These are phyloP conservation scores for Ditylenchus dipsaci DNA, from an alignment of 1,140 invertebrate species.

Conservation along the genomic window DNA sequence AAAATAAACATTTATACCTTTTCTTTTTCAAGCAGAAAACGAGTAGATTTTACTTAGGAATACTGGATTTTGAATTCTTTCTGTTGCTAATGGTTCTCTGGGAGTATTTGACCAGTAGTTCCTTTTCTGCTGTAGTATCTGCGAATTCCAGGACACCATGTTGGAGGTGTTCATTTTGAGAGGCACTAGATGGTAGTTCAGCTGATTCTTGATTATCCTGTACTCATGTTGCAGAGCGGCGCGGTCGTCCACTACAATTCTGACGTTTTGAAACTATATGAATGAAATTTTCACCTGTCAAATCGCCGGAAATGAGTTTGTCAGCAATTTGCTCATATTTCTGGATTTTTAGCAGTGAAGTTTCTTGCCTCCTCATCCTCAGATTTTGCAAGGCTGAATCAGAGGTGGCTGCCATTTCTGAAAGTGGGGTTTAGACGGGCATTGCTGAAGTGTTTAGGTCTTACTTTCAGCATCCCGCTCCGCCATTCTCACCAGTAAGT, in stretches of 20 bases:
- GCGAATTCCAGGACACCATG: slow-evolving; percentile 51
- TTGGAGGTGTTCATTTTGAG: slow-evolving; percentile 36
- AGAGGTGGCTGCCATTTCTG: slow-evolving; percentile 52
- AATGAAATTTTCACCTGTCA: background rate
- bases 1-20: no score
- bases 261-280: background rate
- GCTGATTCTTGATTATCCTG: slow-evolving; percentile 50
- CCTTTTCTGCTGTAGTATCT: slow-evolving; percentile 22
- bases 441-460: background rate
- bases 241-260: slow-evolving; percentile 49
- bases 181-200: slow-evolving; percentile 54
- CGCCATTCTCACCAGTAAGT: slow-evolving; percentile 51
- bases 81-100: no score
- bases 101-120: background rate
- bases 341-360: slow-evolving; percentile 46
- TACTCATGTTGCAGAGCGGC: slow-evolving; percentile 49
- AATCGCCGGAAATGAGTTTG: slow-evolving; percentile 43
- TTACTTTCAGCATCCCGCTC: slow-evolving; percentile 53
- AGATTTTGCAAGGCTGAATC: slow-evolving; percentile 50
- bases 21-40: no score
- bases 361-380: slow-evolving; percentile 51
- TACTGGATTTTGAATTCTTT: no score
- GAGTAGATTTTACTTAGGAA: no score
- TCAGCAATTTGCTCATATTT: slow-evolving; percentile 54
- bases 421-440: slow-evolving; percentile 2